phyloP scores from a whole-genome alignment of 2,113 vertebrate species.

The Alosa alosa region DNA sequence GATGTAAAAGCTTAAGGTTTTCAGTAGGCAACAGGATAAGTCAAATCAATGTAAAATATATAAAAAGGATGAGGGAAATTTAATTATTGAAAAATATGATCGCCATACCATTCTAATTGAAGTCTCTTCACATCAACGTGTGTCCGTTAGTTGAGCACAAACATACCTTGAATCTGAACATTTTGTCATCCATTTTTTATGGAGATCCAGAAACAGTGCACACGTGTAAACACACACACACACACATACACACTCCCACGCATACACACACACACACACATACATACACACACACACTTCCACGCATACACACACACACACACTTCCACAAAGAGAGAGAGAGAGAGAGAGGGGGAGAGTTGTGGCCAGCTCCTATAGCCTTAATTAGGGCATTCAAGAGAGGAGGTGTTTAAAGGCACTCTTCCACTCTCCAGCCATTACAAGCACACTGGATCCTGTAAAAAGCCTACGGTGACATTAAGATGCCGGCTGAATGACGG shows the following conservation, averaged over 20 bases:
- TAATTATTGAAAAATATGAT: too few relatives aligned
- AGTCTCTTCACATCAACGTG: neutral
- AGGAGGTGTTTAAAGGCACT: slow-evolving; percentile 1
- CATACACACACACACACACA: neutral
- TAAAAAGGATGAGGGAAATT: neutral
- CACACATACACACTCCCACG: neutral
- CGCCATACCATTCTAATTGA: neutral
- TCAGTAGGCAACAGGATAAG: neutral
- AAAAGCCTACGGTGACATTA: neutral
- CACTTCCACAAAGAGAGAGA: too few relatives aligned
- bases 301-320: neutral
- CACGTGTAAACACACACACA: neutral
- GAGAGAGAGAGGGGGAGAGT: neutral
- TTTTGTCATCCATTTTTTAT: neutral
- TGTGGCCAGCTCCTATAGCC: neutral
- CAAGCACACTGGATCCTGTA: neutral
- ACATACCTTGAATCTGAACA: neutral
- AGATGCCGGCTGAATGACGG: neutral
- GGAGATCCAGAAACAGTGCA: neutral
- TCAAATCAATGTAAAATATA: neutral
- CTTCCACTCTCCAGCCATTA: neutral
- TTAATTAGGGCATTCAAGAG: neutral
- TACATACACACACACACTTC: neutral
- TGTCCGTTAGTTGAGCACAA: neutral
- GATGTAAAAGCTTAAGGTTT: neutral